phyloP scores from a whole-genome alignment of 2,888 invertebrate genomes.

The Drosophila pseudotakahashii region DNA sequence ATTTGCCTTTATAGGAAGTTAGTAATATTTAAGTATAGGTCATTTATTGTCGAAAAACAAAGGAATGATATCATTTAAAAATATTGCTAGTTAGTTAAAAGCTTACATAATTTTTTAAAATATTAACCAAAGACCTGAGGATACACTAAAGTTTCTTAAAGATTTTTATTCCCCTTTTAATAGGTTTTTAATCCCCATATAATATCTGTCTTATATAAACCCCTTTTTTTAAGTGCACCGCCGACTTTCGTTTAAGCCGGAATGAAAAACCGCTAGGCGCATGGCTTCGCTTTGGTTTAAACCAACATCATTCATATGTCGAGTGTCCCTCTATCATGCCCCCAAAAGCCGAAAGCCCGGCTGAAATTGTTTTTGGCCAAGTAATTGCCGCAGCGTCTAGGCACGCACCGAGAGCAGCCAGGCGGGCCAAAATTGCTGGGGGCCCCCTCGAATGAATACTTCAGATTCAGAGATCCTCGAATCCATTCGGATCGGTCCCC shows the following conservation, averaged over 20 bases:
- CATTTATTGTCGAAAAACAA: too few relatives aligned
- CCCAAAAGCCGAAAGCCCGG: constrained; percentile 14
- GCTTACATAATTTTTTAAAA: too few relatives aligned
- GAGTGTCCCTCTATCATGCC: constrained; percentile 61
- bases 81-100: too few relatives aligned
- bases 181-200: too few relatives aligned
- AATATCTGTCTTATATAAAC: too few relatives aligned
- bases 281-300: constrained; percentile 41
- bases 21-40: too few relatives aligned
- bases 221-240: constrained; percentile 2
- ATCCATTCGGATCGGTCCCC: constrained; percentile 24
- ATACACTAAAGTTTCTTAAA: too few relatives aligned
- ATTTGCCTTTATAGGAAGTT: too few relatives aligned
- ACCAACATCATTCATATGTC: constrained; percentile 77
- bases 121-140: too few relatives aligned
- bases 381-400: constrained; percentile 77
- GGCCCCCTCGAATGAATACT: constrained; percentile 11
- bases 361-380: constrained; percentile 76
- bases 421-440: constrained; percentile 64
- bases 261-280: constrained; percentile 64
- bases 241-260: constrained; percentile 35
- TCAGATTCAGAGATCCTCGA: constrained; percentile 1
- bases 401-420: constrained; percentile 62
- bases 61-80: too few relatives aligned
- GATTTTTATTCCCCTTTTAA: too few relatives aligned